These are phyloP conservation scores for Chrysina gloriosa DNA, from an alignment of 2,888 invertebrate genomes.

Conservation along the genomic window DNA sequence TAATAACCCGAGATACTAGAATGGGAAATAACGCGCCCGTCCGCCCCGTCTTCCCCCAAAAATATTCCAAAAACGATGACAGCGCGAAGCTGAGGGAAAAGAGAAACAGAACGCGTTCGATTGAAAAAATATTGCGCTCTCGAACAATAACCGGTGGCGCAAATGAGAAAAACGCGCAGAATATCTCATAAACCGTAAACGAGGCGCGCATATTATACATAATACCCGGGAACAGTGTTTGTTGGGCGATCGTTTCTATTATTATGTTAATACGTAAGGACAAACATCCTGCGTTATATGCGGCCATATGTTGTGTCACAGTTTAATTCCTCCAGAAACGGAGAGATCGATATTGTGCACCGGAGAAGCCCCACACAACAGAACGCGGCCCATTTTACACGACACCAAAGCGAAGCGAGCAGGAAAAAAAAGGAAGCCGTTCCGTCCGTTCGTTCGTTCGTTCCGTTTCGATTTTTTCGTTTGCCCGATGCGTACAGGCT, in stretches of 20 bases:
- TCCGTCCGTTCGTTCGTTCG: background rate
- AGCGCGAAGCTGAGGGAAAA: too few species aligned
- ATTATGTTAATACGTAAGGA: conserved; percentile 38
- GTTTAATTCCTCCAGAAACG: conserved; percentile 36
- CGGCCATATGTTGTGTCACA: conserved; percentile 38
- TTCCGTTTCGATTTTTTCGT: conserved; percentile 9
- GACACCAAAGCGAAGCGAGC: conserved; percentile 6
- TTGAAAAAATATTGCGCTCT: too few species aligned
- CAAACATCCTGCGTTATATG: conserved; percentile 31
- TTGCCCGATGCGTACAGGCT: background rate
- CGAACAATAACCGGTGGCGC: background rate
- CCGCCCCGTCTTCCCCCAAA: background rate
- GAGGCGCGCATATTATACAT: background rate
- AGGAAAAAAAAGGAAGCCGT: background rate
- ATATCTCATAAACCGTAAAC: background rate
- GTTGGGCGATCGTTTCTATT: conserved; percentile 33
- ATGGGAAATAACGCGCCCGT: background rate
- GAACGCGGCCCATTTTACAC: conserved; percentile 35
- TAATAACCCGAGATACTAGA: background rate
- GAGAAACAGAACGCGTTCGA: background rate
- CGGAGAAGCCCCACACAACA: conserved; percentile 33
- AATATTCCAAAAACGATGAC: conserved; percentile 1
- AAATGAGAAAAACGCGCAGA: background rate
- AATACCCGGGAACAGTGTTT: conserved; percentile 1
- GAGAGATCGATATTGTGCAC: conserved; percentile 37